Conservation (phyloP, 2,888 invertebrate species). For the Leucophenga montana region DNA sequence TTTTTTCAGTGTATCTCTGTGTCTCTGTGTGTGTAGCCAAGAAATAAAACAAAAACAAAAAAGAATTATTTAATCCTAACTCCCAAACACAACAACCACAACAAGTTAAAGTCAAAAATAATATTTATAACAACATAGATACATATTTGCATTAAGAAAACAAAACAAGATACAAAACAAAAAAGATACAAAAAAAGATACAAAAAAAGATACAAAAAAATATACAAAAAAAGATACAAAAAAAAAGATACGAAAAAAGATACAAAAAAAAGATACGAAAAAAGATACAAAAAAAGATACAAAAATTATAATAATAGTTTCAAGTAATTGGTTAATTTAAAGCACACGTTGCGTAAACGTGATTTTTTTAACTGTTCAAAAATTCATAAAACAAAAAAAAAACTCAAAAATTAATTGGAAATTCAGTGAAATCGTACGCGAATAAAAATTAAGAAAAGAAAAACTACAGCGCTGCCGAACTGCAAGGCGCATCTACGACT, state of each 20-base stretch:
- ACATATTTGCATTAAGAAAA: neutral
- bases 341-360: too few species aligned
- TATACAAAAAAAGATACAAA: neutral
- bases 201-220: neutral
- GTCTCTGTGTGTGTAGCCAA: constrained; percentile 60
- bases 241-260: too few species aligned
- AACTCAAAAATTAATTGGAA: neutral
- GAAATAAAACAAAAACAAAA: constrained; percentile 7
- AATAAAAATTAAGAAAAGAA: neutral
- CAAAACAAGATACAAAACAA: constrained; percentile 12
- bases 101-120: neutral
- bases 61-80: constrained; percentile 17
- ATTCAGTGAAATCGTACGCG: neutral
- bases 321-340: too few species aligned
- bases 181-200: neutral
- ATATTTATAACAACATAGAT: neutral
- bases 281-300: too few species aligned
- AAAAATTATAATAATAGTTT: too few species aligned
- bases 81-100: constrained; percentile 28
- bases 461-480: neutral
- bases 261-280: too few species aligned
- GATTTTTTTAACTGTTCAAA: neutral
- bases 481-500: neutral
- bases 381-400: neutral
- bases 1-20: constrained; percentile 66